Evolutionary conservation across 2,113 vertebrate genomes (phyloP).

Genomic region (Motacilla tschutschensis): DNA sequence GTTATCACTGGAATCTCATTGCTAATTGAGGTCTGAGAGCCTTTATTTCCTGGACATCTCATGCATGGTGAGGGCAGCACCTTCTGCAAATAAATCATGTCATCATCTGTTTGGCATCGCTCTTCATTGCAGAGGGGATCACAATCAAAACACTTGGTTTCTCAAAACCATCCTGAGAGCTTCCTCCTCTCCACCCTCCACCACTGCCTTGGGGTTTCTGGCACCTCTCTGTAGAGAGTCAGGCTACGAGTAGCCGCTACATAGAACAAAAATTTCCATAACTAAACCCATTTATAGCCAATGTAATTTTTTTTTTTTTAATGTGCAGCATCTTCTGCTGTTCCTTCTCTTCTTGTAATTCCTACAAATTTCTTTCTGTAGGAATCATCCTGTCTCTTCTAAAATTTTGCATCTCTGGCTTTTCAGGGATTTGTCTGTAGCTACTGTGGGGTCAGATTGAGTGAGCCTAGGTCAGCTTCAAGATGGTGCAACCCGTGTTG

Average conservation of each 20-base stretch:
- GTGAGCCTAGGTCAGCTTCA: neutral
- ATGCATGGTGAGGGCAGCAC: constrained; percentile 50
- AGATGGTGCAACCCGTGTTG: neutral
- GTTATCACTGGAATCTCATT: constrained; percentile 36
- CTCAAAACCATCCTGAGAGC: neutral
- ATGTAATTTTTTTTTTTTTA: neutral
- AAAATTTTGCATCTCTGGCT: neutral
- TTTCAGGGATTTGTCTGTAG: neutral
- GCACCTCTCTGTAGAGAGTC: neutral
- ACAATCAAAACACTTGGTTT: neutral
- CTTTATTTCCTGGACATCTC: constrained; percentile 59
- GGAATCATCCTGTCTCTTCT: neutral
- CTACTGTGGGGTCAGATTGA: neutral
- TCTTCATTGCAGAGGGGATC: neutral
- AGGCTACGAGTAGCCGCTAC: neutral
- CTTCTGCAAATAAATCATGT: constrained; percentile 54
- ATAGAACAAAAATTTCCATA: neutral
- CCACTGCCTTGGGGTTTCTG: neutral
- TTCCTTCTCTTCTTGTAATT: neutral
- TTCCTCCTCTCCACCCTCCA: neutral
- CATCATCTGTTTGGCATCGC: neutral
- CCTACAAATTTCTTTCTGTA: neutral
- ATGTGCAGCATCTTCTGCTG: neutral
- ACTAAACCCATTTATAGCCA: neutral
- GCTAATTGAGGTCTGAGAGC: constrained; percentile 38